These are phyloP conservation scores for Paratilapia polleni DNA, from an alignment of 2,113 vertebrate genomes.

Conservation along the genomic window DNA sequence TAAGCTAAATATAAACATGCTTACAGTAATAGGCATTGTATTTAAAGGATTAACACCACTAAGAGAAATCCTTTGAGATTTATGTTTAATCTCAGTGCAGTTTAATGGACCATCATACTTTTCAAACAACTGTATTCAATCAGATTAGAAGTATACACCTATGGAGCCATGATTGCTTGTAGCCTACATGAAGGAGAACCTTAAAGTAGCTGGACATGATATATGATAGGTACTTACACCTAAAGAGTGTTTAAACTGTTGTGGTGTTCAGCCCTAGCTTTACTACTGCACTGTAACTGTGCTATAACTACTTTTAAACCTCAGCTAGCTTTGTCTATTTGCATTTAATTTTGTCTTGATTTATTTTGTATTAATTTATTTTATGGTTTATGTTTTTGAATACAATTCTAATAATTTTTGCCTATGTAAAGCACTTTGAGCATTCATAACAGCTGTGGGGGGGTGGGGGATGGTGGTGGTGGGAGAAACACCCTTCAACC, in stretches of 20 bases:
- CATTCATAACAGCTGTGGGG: too few relatives aligned
- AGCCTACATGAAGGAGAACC: neutral
- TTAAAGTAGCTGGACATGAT: neutral
- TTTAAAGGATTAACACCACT: constrained; percentile 51
- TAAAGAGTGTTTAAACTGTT: neutral
- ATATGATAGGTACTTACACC: neutral
- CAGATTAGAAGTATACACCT: neutral
- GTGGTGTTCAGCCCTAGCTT: neutral
- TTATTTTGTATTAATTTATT: neutral
- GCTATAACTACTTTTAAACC: neutral
- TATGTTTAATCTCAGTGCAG: constrained; percentile 7
- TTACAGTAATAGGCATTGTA: constrained; percentile 27
- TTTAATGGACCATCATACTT: constrained; percentile 29
- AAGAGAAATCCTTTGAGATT: constrained; percentile 22
- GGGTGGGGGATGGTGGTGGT: too few relatives aligned
- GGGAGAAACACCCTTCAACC: neutral
- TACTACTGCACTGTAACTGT: neutral
- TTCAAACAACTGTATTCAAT: neutral
- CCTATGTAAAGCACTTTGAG: neutral
- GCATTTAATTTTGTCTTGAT: too few relatives aligned
- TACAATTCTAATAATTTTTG: neutral
- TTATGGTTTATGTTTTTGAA: neutral
- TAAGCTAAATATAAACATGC: constrained; percentile 43
- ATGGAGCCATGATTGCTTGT: neutral
- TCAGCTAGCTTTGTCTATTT: neutral